Percentiles rank a stretch among this genome's conserved stretches.
These are phyloP conservation scores for Cardiocondyla obscurior DNA, from an alignment of 1,140 invertebrate species.

Conservation along the genomic window DNA sequence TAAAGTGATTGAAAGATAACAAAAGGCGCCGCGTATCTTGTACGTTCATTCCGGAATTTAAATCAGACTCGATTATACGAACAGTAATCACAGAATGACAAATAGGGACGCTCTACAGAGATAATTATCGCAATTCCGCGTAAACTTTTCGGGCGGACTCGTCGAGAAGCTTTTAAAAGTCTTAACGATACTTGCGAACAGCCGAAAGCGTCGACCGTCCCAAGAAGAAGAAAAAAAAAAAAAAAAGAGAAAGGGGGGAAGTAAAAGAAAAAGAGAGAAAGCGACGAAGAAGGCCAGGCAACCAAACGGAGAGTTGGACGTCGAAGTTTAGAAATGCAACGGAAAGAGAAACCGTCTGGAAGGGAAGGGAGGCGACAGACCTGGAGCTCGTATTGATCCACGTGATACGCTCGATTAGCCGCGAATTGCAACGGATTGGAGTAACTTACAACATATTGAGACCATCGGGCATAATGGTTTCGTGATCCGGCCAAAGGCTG, in stretches of 20 bases:
- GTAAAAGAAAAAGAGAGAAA: neutral
- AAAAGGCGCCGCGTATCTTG: neutral
- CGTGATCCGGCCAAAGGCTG: slow-evolving; percentile 53
- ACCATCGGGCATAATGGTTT: slow-evolving; percentile 57
- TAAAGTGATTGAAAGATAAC: neutral
- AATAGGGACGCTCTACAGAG: slow-evolving; percentile 25
- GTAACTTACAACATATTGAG: slow-evolving; percentile 70
- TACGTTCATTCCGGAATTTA: neutral
- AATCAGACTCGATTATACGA: neutral
- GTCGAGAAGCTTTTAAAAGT: slow-evolving; percentile 65
- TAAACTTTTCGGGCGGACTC: slow-evolving; percentile 49
- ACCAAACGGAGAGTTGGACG: slow-evolving; percentile 33
- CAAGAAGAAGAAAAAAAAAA: slow-evolving; percentile 24
- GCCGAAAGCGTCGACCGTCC: slow-evolving; percentile 21
- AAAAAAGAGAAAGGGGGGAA: neutral
- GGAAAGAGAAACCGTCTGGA: slow-evolving; percentile 57
- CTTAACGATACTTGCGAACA: slow-evolving; percentile 64
- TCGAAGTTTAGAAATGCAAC: slow-evolving; percentile 64
- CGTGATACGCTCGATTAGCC: slow-evolving; percentile 75
- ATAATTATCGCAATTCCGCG: slow-evolving; percentile 60
- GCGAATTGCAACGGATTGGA: slow-evolving; percentile 74
- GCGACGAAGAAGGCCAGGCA: neutral
- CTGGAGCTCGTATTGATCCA: slow-evolving; percentile 74
- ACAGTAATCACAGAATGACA: slow-evolving; percentile 21
- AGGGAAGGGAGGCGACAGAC: slow-evolving; percentile 55